These are phyloP conservation scores for Catocala sponsa DNA, from an alignment of 2,888 invertebrate genomes.

Conservation along the genomic window DNA sequence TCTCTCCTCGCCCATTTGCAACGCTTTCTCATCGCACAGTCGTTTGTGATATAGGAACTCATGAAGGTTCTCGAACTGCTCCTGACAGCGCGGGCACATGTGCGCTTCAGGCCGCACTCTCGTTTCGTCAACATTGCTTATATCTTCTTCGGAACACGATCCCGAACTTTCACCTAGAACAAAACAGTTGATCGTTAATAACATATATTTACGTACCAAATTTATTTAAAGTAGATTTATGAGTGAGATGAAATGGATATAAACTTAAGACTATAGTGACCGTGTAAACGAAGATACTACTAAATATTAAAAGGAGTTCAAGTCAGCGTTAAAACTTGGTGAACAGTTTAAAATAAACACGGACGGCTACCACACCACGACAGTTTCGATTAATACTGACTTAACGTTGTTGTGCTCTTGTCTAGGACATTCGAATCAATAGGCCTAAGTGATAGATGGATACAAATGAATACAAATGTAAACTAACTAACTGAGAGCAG, in stretches of 20 bases:
- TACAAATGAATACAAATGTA: too few relatives aligned
- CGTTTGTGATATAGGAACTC: conserved; percentile 90
- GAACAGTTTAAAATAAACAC: neutral
- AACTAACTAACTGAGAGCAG: too few relatives aligned
- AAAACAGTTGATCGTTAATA: conserved; percentile 57
- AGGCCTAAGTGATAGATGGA: neutral
- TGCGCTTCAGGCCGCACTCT: conserved; percentile 84
- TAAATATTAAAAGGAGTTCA: too few relatives aligned
- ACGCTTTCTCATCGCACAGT: conserved; percentile 89
- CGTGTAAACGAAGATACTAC: too few relatives aligned
- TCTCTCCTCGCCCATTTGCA: conserved; percentile 89
- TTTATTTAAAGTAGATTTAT: neutral
- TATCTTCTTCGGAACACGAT: conserved; percentile 90
- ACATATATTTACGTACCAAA: neutral
- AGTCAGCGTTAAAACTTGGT: neutral
- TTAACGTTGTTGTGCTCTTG: too few relatives aligned
- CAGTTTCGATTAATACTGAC: neutral
- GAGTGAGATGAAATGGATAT: neutral
- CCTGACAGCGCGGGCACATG: conserved; percentile 90
- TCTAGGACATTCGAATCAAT: neutral
- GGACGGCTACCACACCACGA: conserved; percentile 11
- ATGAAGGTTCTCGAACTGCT: conserved; percentile 89
- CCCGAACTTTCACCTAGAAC: conserved; percentile 91
- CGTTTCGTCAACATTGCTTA: conserved; percentile 81
- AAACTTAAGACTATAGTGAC: too few relatives aligned